Base-by-base conservation (phyloP, 2,888 invertebrate genomes). In the Tetramorium bicarinatum region DNA sequence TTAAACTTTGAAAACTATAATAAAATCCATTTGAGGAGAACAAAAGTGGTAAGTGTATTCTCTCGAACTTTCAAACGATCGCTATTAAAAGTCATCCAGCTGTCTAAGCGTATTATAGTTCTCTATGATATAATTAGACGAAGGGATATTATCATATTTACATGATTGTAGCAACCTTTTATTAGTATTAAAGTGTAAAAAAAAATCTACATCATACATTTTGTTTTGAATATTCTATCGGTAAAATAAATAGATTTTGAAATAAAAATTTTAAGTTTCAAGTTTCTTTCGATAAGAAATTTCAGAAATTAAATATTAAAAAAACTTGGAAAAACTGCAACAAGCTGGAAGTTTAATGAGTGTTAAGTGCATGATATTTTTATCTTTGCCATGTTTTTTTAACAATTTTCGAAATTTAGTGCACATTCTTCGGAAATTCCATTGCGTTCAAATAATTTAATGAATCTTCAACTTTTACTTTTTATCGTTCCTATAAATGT, bases 1-100 rank as follows among this genome's bases (percentile, higher is more conserved):
- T 76, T 38, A 38, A 64, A 76, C 21, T 76, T 76, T 64, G 38
- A 76, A 29, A 62, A 62, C 47, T n/a, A 59, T 62, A 62, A 75
- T 62, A 64, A 44, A 75, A 76, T 49, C 21, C 3, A 76, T 8
- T 29, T n/a, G 34, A 38, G 18, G 0, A n/a, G 21, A 64, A 38
- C 38, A 44, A 8, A 41, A 66, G 38, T 47, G 44, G 47, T 61
- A 34, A 64, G 25, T 25, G 21, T 34, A 21, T 76, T 38, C 49
- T 52, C 52, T 76, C 21, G 1, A 74, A 74, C 29, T 59, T 75
- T 34, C 29, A 76, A 76, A 76, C 8, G 21, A 25, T 38, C 21
- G 11, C 21, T 13, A 64, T 76, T 61, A 64, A 75, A 62, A 76
- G 25, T 44, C 29, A 44, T 29, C 29, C 34, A 52, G 6, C 6